Conservation (phyloP, 2,888 invertebrate species). For the Trachelus troglodyta region DNA sequence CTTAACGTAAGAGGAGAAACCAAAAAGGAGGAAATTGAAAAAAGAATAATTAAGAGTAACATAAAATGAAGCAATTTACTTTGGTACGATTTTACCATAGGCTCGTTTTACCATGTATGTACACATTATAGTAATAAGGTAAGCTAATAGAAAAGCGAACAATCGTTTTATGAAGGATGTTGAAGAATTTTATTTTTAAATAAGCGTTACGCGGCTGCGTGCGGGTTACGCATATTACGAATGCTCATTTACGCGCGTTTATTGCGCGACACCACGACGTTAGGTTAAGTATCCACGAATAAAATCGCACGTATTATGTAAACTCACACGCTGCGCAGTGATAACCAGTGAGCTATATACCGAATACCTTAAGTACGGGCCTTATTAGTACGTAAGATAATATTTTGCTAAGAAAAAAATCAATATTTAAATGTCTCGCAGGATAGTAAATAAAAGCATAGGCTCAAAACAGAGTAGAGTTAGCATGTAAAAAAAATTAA, state of each 20-base stretch:
- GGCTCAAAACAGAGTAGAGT: slow-evolving; percentile 1
- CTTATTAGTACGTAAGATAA: slow-evolving; percentile 56
- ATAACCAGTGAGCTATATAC: slow-evolving; percentile 47
- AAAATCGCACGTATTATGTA: slow-evolving; percentile 6
- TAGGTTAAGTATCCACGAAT: background rate
- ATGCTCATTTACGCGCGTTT: background rate
- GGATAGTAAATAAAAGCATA: slow-evolving; percentile 1
- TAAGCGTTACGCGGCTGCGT: slow-evolving; percentile 3
- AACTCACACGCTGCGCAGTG: slow-evolving; percentile 27
- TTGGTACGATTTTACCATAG: slow-evolving; percentile 44
- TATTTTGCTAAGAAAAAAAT: slow-evolving; percentile 29
- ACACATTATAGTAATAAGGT: background rate
- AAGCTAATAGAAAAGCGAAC: slow-evolving; percentile 1
- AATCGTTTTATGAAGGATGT: slow-evolving; percentile 27
- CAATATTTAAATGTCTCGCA: slow-evolving; percentile 9
- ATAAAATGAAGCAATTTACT: slow-evolving; percentile 20
- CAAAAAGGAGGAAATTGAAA: background rate
- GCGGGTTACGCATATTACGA: background rate
- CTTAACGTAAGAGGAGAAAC: background rate
- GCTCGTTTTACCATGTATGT: slow-evolving; percentile 9
- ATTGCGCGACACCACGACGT: background rate
- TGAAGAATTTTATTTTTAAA: slow-evolving; percentile 31
- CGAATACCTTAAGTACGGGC: slow-evolving; percentile 52
- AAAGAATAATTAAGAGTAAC: background rate
- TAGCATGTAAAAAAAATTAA: slow-evolving; percentile 7